phyloP scores from a whole-genome alignment of 2,797 vertebrate species.

The Oreortyx pictus region DNA sequence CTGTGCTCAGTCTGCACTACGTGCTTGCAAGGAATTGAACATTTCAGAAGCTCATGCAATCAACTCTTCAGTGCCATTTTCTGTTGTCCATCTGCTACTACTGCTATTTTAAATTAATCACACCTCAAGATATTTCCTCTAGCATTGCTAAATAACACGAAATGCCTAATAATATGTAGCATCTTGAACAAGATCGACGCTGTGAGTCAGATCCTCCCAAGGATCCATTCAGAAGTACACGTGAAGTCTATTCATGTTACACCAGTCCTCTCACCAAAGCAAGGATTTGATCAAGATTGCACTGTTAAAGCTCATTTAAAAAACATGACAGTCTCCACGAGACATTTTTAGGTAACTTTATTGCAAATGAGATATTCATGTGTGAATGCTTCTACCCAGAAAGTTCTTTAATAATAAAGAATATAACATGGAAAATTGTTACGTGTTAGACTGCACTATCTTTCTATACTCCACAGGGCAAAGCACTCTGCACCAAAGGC shows the following conservation, averaged over 20 bases:
- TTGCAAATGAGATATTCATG: not conserved
- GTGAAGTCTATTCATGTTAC: not conserved
- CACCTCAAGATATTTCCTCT: conserved; percentile 24
- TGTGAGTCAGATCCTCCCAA: conserved; percentile 24
- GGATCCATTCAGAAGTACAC: not conserved
- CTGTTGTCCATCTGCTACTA: conserved; percentile 26
- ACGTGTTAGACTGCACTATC: not conserved
- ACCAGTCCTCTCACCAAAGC: not conserved
- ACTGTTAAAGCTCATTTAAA: not conserved
- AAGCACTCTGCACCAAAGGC: not conserved
- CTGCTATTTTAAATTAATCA: conserved; percentile 24
- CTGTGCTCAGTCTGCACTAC: not conserved
- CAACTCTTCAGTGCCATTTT: not conserved
- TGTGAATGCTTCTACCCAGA: not conserved
- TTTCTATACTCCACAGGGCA: not conserved
- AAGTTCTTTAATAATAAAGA: not conserved
- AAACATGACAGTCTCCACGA: not conserved
- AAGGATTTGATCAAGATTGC: not conserved
- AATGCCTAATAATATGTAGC: conserved; percentile 15
- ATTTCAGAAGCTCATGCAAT: not conserved
- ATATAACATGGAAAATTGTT: not conserved
- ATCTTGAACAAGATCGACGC: not conserved
- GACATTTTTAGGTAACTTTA: not conserved
- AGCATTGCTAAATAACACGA: conserved; percentile 27
- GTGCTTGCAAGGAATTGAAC: not conserved